A percentile compares a stretch with the other conserved stretches of the same genome.
Conservation (phyloP, 2,797 vertebrate species). For the Otus scops region DNA sequence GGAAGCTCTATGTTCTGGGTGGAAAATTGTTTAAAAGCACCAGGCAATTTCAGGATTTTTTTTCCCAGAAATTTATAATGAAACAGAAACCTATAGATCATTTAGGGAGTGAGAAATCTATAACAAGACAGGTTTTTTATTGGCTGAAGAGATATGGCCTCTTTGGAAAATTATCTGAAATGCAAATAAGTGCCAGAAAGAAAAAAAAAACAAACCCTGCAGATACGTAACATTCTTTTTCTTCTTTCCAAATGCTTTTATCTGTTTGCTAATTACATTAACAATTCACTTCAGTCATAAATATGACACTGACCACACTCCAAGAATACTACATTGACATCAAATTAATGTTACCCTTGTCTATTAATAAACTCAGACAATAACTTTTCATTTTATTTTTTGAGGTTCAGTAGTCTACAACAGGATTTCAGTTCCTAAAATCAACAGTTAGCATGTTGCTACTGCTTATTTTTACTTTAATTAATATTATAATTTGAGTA, state of each 20-base stretch:
- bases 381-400: not conserved
- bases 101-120: not conserved
- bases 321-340: not conserved
- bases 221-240: not conserved
- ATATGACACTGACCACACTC: not conserved
- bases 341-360: not conserved
- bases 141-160: not conserved
- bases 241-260: not conserved
- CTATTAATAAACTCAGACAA: not conserved
- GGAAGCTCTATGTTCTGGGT: not conserved
- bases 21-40: not conserved
- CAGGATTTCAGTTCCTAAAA: not conserved
- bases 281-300: not conserved
- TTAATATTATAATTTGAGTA: not conserved
- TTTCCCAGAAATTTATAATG: not conserved
- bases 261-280: not conserved
- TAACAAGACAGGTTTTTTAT: not conserved
- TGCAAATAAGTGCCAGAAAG: not conserved
- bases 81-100: not conserved
- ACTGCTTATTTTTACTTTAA: not conserved
- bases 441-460: not conserved
- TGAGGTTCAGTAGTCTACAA: not conserved
- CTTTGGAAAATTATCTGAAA: not conserved
- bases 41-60: not conserved
- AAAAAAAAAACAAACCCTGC: not conserved